A percentile compares a stretch with the other conserved stretches of the same genome.
Conservation (phyloP, 2,888 invertebrate species). For the Nasonia oneida region DNA sequence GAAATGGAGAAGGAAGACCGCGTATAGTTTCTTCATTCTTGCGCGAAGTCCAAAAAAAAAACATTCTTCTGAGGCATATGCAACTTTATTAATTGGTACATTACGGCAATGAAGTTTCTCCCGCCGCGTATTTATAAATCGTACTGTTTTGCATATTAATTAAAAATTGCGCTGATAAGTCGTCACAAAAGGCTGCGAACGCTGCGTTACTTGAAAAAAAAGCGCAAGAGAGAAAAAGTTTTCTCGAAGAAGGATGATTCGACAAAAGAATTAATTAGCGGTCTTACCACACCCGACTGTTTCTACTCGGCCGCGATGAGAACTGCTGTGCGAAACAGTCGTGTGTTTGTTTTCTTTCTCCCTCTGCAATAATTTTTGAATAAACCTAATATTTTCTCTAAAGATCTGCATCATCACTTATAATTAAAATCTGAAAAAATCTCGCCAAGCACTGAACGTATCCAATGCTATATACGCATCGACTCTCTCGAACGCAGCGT, state of each 20-base stretch:
- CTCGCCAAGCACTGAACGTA: no score
- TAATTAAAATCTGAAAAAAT: no score
- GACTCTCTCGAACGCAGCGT: background rate
- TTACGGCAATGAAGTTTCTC: background rate
- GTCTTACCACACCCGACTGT: no score
- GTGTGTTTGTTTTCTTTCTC: no score
- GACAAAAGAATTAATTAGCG: no score
- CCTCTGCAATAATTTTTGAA: no score
- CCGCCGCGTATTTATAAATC: background rate
- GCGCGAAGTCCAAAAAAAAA: background rate
- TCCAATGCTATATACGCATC: background rate
- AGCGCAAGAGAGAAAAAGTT: no score
- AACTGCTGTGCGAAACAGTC: no score
- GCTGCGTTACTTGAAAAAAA: background rate
- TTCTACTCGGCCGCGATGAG: no score
- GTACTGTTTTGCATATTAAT: background rate
- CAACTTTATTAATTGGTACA: background rate
- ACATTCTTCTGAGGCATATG: background rate
- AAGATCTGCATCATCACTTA: no score
- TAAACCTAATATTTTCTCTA: background rate
- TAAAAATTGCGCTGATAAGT: background rate
- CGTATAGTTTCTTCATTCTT: background rate
- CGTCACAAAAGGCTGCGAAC: background rate
- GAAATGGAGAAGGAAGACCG: background rate
- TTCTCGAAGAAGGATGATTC: no score